Conservation (phyloP, 1,140 invertebrate species). For the Conopomorpha cramerella region DNA sequence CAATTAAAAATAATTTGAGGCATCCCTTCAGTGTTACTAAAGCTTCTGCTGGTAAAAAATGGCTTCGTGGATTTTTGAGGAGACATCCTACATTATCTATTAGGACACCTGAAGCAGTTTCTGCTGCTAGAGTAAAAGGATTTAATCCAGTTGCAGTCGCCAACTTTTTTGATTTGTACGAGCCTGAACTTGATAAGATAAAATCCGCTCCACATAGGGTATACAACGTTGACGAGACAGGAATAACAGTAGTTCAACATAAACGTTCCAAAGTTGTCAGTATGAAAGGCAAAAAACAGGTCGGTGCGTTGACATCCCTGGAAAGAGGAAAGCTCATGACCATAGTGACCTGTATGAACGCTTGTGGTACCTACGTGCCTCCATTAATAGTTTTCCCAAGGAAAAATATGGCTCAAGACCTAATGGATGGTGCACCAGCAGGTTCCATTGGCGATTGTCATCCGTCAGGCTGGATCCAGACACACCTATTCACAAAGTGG, state of each 20-base stretch:
- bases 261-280: constrained; percentile 9
- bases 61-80: too few relatives aligned
- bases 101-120: too few relatives aligned
- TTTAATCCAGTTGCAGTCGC: too few relatives aligned
- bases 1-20: too few relatives aligned
- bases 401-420: constrained; percentile 15
- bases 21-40: too few relatives aligned
- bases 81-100: too few relatives aligned
- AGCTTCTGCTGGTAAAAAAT: too few relatives aligned
- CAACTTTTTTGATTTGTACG: constrained; percentile 8
- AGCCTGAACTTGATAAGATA: constrained; percentile 4
- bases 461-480: constrained; percentile 21
- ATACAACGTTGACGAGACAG: constrained; percentile 23
- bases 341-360: constrained; percentile 13
- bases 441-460: constrained; percentile 11
- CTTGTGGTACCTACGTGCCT: constrained; percentile 26
- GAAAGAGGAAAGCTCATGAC: constrained; percentile 11
- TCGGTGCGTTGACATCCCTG: constrained; percentile 9
- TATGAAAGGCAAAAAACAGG: constrained; percentile 8
- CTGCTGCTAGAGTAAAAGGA: too few relatives aligned
- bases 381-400: constrained; percentile 30
- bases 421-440: constrained; percentile 16
- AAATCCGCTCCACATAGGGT: constrained; percentile 12
- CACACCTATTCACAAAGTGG: constrained; percentile 23
- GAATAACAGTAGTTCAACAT: constrained; percentile 14